Evolutionary conservation across 2,113 vertebrate genomes (phyloP).

Genomic region (Colossoma macropomum): DNA sequence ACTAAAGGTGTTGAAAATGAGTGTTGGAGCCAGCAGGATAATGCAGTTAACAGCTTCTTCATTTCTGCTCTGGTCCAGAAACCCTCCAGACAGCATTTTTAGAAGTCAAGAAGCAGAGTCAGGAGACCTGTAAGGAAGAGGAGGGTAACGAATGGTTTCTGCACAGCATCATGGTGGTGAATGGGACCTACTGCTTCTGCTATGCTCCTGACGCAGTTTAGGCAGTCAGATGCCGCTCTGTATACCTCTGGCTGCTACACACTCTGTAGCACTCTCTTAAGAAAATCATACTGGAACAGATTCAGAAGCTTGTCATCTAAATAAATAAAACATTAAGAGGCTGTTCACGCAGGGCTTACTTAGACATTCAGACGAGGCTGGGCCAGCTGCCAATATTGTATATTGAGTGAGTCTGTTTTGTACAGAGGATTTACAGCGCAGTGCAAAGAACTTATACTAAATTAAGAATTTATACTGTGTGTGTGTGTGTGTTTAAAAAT

Average conservation of each 20-base stretch:
- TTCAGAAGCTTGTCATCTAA: background rate
- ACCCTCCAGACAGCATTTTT: too few relatives aligned
- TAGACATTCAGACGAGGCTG: background rate
- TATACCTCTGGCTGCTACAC: constrained; percentile 84
- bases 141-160: too few relatives aligned
- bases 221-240: constrained; percentile 54
- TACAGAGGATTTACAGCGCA: background rate
- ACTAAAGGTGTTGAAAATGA: too few relatives aligned
- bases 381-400: background rate
- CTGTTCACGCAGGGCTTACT: constrained; percentile 76
- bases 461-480: background rate
- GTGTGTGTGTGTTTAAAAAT: background rate
- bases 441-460: background rate
- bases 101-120: too few relatives aligned
- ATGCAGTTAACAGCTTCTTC: too few relatives aligned
- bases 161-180: constrained; percentile 71
- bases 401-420: background rate
- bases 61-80: too few relatives aligned
- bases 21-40: too few relatives aligned
- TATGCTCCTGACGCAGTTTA: constrained; percentile 75
- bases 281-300: background rate
- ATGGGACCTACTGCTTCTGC: constrained; percentile 87
- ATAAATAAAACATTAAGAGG: background rate
- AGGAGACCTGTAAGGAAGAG: too few relatives aligned
- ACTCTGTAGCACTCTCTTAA: background rate